Conservation (phyloP, 2,888 invertebrate genomes). For the Masnerella sp. region DNA sequence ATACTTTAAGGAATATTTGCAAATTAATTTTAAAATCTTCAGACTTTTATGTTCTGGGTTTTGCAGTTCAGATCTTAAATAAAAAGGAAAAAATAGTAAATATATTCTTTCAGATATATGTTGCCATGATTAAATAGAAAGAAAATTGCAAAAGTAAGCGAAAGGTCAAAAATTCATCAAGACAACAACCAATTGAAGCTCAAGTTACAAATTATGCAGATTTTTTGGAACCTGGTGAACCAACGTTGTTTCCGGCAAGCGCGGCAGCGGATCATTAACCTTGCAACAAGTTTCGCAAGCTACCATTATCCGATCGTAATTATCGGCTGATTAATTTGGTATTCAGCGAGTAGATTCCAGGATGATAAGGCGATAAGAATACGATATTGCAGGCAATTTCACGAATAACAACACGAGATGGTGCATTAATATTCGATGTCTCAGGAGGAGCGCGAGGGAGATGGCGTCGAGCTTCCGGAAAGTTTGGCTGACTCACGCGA, state of each 20-base stretch:
- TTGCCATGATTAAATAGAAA: no score
- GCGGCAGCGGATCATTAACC: conserved; percentile 15
- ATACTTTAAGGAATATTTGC: no score
- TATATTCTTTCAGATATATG: no score
- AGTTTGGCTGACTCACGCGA: conserved; percentile 56
- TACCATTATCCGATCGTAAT: conserved; percentile 21
- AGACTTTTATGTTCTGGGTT: no score
- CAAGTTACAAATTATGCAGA: no score
- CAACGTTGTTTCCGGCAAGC: background rate
- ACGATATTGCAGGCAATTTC: conserved; percentile 32
- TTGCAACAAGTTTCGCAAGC: conserved; percentile 19
- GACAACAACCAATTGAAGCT: background rate
- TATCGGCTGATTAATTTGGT: conserved; percentile 38
- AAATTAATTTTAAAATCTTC: no score
- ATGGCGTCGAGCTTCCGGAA: conserved; percentile 47
- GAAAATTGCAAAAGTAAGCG: no score
- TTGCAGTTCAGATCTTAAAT: no score
- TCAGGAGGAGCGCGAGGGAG: background rate
- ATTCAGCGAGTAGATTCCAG: conserved; percentile 18
- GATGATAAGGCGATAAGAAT: conserved; percentile 32
- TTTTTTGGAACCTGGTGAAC: background rate
- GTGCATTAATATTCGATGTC: conserved; percentile 51
- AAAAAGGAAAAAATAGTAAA: no score
- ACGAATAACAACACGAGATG: conserved; percentile 35
- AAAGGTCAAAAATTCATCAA: background rate